Evolutionary conservation across 2,113 vertebrate species (phyloP), one percentile per base, ranked within the genome.

Genomic region (Dolichallabes microphthalmus): DNA sequence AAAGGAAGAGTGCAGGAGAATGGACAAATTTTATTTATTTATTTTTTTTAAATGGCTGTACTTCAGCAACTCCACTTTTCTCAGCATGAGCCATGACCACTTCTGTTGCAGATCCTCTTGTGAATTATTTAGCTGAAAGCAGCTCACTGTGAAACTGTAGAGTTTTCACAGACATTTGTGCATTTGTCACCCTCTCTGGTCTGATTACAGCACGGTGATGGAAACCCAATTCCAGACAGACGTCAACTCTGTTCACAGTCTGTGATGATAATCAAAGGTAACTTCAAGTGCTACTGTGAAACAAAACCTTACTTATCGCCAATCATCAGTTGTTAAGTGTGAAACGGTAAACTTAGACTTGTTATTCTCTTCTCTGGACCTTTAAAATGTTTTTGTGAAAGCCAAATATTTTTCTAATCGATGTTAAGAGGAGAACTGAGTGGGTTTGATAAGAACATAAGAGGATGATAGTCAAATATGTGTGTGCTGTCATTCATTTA

Each of bases 401-500:
- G 39, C 10, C 35, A 45, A 73, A 45, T 50, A 71, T 39, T 71
- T 2, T 19, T 7, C 66, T 45, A 68, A 68, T 32, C 1, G 17
- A 39, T 3, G 45, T 0, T 25, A 13, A 50, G 2, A 22, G 20
- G 25, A 19, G 20, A 73, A 12, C 10, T 3, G 19, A 39, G 20
- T 50, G 69, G 22, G 11, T 1, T 73, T 45, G 25, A 25, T 73
- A 2, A 22, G 35, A 73, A 22, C 17, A 39, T 4, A 45, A 45
- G 22, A 74, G 4, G 71, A 74, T 8, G 22, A 25, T 50, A 50
- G 25, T 25, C 39, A 50, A 71, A 39, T 45, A 35, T 73, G 35
- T 74, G 32, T 73, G 35, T 74, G 71, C n/a, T 74, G 71, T 25
- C 45, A 14, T 52, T 52, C 39, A n/a, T 74, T 74, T 74, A 74